phyloP scores from a whole-genome alignment of 2,797 vertebrate species.

The Poecilia velifera region DNA sequence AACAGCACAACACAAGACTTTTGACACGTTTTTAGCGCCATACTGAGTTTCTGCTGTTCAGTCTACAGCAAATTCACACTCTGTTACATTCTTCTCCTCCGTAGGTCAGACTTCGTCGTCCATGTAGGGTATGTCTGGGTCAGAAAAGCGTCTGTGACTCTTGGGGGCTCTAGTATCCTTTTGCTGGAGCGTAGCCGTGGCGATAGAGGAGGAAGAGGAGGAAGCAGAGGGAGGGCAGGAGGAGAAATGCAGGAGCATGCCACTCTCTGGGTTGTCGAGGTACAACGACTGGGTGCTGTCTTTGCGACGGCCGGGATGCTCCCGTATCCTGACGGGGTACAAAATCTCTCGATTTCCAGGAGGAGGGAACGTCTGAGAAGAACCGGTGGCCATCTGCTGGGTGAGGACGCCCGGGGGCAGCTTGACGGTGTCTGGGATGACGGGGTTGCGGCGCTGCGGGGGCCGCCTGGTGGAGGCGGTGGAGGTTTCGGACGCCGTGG shows the following conservation, averaged over 20 bases:
- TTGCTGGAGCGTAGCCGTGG: conserved; percentile 42
- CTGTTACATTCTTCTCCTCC: background rate
- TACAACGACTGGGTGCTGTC: conserved; percentile 90
- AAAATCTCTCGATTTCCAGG: conserved; percentile 30
- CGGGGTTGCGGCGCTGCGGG: conserved; percentile 84
- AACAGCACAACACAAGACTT: conserved; percentile 32
- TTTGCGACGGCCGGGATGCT: conserved; percentile 83
- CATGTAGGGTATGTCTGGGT: conserved; percentile 83
- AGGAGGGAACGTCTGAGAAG: conserved; percentile 16
- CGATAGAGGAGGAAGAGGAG: conserved; percentile 68
- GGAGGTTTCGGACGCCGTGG: conserved; percentile 55
- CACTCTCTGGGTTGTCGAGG: conserved; percentile 71
- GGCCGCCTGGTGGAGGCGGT: conserved; percentile 70
- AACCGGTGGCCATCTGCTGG: conserved; percentile 8
- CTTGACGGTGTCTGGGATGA: conserved; percentile 89
- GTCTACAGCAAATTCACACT: background rate
- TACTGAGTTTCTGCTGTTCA: conserved; percentile 25
- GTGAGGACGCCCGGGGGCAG: conserved; percentile 82
- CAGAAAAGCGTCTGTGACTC: conserved; percentile 86
- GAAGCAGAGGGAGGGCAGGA: conserved; percentile 67
- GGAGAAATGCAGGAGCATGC: conserved; percentile 56
- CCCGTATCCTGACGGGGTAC: conserved; percentile 71
- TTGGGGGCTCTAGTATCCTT: conserved; percentile 32
- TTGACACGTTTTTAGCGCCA: conserved; percentile 31
- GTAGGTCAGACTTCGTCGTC: conserved; percentile 70